A percentile compares a stretch with the other conserved stretches of the same genome.
These are phyloP conservation scores for Macroglossus sobrinus DNA, from an alignment of 2,113 vertebrate species.

Conservation along the genomic window DNA sequence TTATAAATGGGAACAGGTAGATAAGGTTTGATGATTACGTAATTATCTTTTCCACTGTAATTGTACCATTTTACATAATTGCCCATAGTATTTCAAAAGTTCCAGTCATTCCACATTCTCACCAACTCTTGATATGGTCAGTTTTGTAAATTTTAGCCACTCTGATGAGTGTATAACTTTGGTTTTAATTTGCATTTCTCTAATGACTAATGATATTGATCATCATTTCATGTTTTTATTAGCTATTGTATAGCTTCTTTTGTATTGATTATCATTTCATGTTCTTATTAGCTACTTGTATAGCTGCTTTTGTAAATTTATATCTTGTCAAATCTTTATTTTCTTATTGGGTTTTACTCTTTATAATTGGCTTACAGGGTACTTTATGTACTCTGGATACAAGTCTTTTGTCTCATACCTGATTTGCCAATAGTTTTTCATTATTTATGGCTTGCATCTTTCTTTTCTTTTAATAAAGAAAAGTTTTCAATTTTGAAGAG, in stretches of 20 bases:
- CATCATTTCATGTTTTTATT: not conserved
- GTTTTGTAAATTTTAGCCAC: not conserved
- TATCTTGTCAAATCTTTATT: not conserved
- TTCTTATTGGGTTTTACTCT: not conserved
- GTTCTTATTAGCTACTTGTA: not conserved
- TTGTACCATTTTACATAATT: not conserved
- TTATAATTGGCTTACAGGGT: not conserved
- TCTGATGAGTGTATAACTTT: not conserved
- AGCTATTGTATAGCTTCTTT: not conserved
- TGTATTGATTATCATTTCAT: not conserved
- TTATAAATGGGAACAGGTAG: not conserved
- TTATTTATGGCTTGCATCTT: not conserved
- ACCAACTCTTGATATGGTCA: not conserved
- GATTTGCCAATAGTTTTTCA: not conserved
- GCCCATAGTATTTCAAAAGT: not conserved
- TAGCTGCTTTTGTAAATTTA: not conserved
- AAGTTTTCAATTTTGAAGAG: not conserved
- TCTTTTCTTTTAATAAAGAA: not conserved
- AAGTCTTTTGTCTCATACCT: not conserved
- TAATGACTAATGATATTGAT: not conserved
- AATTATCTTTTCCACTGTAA: not conserved
- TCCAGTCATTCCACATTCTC: not conserved
- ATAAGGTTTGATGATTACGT: not conserved
- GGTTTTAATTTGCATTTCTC: not conserved
- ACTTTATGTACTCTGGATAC: not conserved